Conservation (phyloP, 2,797 vertebrate species). For the Lemur catta region DNA sequence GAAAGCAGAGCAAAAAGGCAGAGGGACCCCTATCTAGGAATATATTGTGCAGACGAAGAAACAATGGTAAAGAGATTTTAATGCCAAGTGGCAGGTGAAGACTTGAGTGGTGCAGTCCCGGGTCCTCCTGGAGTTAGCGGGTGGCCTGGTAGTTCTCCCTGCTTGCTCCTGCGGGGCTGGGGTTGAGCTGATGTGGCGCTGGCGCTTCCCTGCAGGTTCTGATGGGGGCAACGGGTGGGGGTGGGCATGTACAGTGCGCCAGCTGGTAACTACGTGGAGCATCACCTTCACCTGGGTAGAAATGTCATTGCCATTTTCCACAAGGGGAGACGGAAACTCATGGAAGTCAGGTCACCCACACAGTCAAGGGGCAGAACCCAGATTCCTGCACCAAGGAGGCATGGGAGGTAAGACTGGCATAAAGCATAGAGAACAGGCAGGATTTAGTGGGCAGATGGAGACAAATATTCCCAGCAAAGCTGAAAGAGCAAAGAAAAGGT, state of each 20-base stretch:
- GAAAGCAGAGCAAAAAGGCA: neutral
- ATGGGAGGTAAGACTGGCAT: neutral
- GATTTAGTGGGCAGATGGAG: neutral
- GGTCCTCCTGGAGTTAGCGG: too few species aligned
- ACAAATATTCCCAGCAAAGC: neutral
- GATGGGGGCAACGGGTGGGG: neutral
- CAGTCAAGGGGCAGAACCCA: neutral
- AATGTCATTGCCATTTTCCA: neutral
- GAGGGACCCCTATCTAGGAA: neutral
- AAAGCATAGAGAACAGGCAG: neutral
- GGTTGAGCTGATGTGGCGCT: neutral
- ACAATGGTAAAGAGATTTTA: neutral
- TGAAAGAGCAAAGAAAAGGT: neutral
- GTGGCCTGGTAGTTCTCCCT: neutral
- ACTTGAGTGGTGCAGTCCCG: neutral
- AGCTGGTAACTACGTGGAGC: too few species aligned
- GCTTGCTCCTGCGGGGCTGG: neutral
- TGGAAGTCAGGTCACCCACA: neutral
- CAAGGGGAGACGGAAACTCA: neutral
- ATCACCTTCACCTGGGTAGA: neutral
- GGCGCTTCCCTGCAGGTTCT: neutral
- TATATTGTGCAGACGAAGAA: neutral
- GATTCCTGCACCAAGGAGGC: neutral
- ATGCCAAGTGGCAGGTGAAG: neutral
- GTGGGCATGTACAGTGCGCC: too few species aligned